Conservation (phyloP, 2,888 invertebrate genomes). For the Xestia sexstrigata region DNA sequence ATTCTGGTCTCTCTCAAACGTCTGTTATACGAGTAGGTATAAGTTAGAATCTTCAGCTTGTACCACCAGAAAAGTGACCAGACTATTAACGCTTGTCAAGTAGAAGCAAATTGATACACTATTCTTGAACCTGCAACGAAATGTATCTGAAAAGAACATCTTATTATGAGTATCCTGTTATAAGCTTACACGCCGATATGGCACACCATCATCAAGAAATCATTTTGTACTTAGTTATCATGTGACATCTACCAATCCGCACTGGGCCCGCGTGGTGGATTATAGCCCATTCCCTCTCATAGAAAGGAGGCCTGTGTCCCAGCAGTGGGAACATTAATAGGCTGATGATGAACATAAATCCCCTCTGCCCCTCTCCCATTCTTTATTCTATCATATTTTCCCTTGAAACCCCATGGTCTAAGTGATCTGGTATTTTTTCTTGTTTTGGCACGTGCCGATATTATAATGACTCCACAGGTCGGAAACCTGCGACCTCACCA, state of each 20-base stretch:
- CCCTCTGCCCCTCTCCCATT: too few relatives aligned
- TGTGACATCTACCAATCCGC: too few relatives aligned
- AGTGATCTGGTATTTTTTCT: not conserved
- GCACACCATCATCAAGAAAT: not conserved
- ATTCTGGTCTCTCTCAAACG: too few relatives aligned
- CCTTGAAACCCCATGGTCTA: not conserved
- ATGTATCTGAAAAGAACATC: not conserved
- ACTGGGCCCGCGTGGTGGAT: too few relatives aligned
- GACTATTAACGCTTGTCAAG: too few relatives aligned
- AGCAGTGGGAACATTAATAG: too few relatives aligned
- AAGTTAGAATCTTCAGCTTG: not conserved
- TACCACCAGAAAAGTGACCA: not conserved
- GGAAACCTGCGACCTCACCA: not conserved
- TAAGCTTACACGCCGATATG: not conserved
- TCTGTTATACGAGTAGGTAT: not conserved
- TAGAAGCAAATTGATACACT: too few relatives aligned
- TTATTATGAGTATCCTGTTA: not conserved
- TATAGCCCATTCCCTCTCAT: too few relatives aligned
- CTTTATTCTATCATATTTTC: not conserved
- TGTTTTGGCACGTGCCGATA: not conserved
- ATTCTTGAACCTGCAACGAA: not conserved
- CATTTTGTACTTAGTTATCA: too few relatives aligned
- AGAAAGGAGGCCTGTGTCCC: too few relatives aligned
- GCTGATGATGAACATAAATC: too few relatives aligned
- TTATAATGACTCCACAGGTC: not conserved